Base-by-base conservation (phyloP, 2,113 vertebrate species). In the Laterallus jamaicensis region DNA sequence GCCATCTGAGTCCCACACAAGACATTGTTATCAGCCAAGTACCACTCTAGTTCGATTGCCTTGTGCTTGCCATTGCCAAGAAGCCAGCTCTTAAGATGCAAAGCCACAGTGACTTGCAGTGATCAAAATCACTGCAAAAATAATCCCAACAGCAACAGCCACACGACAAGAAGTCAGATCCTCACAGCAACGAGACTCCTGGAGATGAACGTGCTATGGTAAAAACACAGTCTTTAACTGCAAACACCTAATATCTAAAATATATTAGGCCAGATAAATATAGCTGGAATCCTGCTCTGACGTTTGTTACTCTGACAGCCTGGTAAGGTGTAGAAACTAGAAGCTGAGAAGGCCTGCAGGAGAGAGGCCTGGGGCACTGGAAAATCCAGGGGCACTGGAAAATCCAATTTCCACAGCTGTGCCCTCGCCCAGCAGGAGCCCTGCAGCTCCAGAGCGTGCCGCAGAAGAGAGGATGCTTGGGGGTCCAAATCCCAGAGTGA, bases 51-150 rank as follows among this genome's bases (percentile, higher is more conserved):
- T n/a, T 60, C 15, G 2, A 69, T 5, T 54, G 84, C 50, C 29
- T 76, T 82, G 73, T 28, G 28, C 54, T 79, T 60, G 62, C 82
- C 29, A 24, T 6, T 84, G 91, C 89, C 96, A 95, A 96, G 73
- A 67, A 91, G 17, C 0, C 0, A 56, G 32, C 7, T 68, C 40
- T 74, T 9, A 8, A 71, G 66, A 76, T 62, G 58, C 35, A 63
- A 92, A 92, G 70, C 82, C 82, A 87, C 81, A 76, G 31, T 47
- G 75, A 60, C 58, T 76, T 54, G 78, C 90, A 82, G 85, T 44
- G 78, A 82, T 73, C 71, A 60, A 70, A 96, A 93, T 79, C 96
- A 82, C 87, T 94, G 90, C 88, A 76, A 66, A 60, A 26, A 68
- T 18, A 59, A 79, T 6, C 32, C 88, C 35, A 50, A 37, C 5